These are phyloP conservation scores for Lampropteryx suffumata DNA, from an alignment of 2,888 invertebrate species.

Conservation along the genomic window DNA sequence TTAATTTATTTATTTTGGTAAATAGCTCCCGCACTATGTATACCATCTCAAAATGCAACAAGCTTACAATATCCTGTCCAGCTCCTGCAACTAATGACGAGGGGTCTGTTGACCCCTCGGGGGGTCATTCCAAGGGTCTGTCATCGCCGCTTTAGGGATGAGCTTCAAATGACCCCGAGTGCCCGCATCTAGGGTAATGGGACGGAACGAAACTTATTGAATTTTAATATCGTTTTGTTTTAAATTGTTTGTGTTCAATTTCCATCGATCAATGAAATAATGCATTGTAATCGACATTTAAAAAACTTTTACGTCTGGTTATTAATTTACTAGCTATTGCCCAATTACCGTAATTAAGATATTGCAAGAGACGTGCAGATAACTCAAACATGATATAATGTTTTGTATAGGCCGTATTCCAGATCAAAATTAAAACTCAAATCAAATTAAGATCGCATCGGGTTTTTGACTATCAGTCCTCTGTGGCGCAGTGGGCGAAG, in stretches of 20 bases:
- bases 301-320: no score
- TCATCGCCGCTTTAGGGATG: conserved; percentile 48
- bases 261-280: no score
- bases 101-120: conserved; percentile 37
- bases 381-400: no score
- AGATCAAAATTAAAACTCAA: no score
- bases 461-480: no score
- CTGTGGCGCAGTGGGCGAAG: no score
- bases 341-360: no score
- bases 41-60: conserved; percentile 43
- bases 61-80: conserved; percentile 49
- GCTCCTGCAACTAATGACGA: conserved; percentile 53
- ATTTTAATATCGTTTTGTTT: conserved; percentile 38
- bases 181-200: conserved; percentile 43
- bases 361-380: no score
- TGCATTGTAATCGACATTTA: no score
- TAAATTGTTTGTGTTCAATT: conserved; percentile 22
- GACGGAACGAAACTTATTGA: conserved; percentile 36
- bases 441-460: no score
- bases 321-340: no score
- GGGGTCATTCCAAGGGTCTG: conserved; percentile 35
- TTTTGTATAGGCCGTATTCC: no score
- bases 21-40: conserved; percentile 28
- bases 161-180: conserved; percentile 41
- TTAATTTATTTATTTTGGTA: background rate